Percentiles rank a stretch among this genome's conserved stretches.
Evolutionary conservation across 2,797 vertebrate genomes (phyloP).

Genomic region (Mormyrus hasselquistii): DNA sequence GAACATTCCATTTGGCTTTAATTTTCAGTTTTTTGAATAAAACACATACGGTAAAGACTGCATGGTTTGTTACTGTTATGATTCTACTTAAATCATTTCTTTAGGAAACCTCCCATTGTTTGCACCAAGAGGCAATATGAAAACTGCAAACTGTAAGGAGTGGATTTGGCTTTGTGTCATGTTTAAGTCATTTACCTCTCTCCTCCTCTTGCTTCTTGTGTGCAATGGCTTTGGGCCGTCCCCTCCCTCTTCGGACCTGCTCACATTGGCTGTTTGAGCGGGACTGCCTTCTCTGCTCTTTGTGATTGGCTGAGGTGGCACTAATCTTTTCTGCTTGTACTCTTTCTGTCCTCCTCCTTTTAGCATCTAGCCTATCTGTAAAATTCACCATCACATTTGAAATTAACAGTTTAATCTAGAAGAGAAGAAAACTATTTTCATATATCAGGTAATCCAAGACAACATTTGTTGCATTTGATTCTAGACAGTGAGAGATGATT

Average conservation of each 20-base stretch:
- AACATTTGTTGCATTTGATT: not conserved
- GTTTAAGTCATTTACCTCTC: conserved; percentile 67
- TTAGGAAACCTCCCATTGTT: not conserved
- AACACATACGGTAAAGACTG: not conserved
- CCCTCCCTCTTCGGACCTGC: conserved; percentile 81
- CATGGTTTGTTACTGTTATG: not conserved
- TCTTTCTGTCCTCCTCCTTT: conserved; percentile 86
- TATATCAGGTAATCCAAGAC: not conserved
- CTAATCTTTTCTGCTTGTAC: conserved; percentile 84
- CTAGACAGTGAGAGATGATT: not conserved
- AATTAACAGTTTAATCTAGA: not conserved
- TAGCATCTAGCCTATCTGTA: conserved; percentile 83
- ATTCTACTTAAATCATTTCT: not conserved
- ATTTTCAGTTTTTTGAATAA: not conserved
- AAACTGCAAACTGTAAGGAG: not conserved
- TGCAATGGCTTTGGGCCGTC: conserved; percentile 82
- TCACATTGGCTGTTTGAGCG: conserved; percentile 89
- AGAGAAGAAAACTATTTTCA: not conserved
- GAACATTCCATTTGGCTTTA: not conserved
- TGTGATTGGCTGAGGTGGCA: conserved; percentile 73
- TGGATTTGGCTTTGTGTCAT: not conserved
- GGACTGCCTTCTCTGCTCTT: conserved; percentile 82
- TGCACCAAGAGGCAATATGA: not conserved
- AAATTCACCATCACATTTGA: not conserved
- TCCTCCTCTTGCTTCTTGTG: conserved; percentile 92